Conservation (phyloP, 2,113 vertebrate species). For the Poeciliopsis occidentalis region DNA sequence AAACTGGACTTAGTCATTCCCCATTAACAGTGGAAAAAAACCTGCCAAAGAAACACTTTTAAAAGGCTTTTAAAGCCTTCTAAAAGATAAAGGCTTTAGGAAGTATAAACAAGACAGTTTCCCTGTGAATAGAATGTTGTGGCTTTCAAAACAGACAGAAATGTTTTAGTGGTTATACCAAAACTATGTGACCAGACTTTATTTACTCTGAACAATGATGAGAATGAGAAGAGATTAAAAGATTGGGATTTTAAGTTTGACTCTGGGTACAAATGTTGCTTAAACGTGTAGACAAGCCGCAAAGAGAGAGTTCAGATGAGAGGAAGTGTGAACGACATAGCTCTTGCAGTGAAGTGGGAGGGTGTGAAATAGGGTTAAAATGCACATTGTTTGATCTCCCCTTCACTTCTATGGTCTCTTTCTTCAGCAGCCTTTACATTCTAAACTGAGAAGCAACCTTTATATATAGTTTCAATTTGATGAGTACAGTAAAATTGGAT, state of each 20-base stretch:
- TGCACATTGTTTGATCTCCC: constrained; percentile 2
- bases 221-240: background rate
- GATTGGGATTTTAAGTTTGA: background rate
- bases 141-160: background rate
- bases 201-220: background rate
- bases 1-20: too few species aligned
- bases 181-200: too few species aligned
- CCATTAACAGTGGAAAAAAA: too few species aligned
- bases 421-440: background rate
- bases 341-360: constrained; percentile 31
- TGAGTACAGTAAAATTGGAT: background rate
- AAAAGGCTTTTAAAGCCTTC: too few species aligned
- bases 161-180: background rate
- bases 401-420: background rate
- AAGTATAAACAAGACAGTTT: background rate
- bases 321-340: constrained; percentile 57
- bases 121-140: background rate
- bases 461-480: background rate
- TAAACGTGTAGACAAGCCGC: background rate
- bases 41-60: too few species aligned
- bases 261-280: background rate
- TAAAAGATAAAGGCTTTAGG: background rate
- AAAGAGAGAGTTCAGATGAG: background rate
- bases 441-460: background rate
- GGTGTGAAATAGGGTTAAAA: constrained; percentile 12